Base-by-base conservation (phyloP, 2,113 vertebrate genomes). In the Psophia crepitans region DNA sequence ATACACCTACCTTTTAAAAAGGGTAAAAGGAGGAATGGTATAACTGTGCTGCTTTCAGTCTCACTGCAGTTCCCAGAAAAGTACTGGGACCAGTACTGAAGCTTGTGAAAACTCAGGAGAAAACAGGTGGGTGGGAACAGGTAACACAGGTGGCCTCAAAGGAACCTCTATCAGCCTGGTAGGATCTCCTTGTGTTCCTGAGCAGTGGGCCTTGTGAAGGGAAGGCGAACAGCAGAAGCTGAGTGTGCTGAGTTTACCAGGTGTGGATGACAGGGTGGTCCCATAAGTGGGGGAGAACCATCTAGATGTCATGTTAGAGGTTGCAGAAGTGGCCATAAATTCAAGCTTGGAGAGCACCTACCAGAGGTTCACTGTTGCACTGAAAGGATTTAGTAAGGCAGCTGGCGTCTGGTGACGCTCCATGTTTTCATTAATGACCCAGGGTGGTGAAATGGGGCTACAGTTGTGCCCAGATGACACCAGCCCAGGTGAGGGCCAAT, bases 311-410 rank as follows among this genome's bases (percentile, higher is more conserved):
- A 74, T 66, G 32, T 46, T 48, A 33, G 70, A 84, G 35, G 49
- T 22, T 74, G 41, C 60, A 56, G 39, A 43, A 82, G 44, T 5
- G 8, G 20, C 22, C 39, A 57, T 66, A 68, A 79, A 49, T 48
- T 60, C 0, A 2, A 26, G 57, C 33, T 46, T 0, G 0, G 39
- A 21, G 56, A 37, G 23, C 27, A 26, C 27, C 63, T 61, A 14
- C 48, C 32, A 61, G 30, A 61, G 26, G 26, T 23, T 81, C 15
- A 8, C n/a, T 32, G 30, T 75, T 10, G 4, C 26, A 30, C 24
- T 21, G 48, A 24, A 57, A 54, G 66, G 23, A 35, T 46, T 27
- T 27, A 6, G 20, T 37, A 65, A 49, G 35, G 17, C 0, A 12
- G 1, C 20, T 41, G 41, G 26, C n/a, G 21, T 37, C 32, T 71